Base-by-base conservation (phyloP, 2,113 vertebrate species). In the Pseudonaja textilis region DNA sequence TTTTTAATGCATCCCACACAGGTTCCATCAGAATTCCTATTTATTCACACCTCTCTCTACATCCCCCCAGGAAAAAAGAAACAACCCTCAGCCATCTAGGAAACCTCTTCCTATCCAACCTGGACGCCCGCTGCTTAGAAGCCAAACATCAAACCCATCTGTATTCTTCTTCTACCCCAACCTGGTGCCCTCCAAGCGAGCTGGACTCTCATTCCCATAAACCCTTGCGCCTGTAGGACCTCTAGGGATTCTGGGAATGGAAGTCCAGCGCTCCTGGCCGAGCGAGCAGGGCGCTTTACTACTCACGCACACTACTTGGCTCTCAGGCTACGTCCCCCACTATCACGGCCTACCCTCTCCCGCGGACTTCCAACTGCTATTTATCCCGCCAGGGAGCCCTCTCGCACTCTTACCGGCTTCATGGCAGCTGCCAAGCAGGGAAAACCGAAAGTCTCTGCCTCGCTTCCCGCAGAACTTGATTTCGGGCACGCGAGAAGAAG, bases 391-490 rank as follows among this genome's bases (percentile, higher is more conserved):
- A 7, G 8, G 29, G 11, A 3, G 4, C 26, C 4, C 74, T 6
- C 34, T 6, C 25, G 8, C 0, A 3, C n/a, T 0, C 94, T 85
- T 92, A 96, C 95, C 95, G 92, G 55, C 93, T 96, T 96, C 95
- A 96, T 96, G 88, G 91, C 25, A 55, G 54, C 93, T 3, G 39
- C n/a, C 2, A 22, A 16, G 0, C 25, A 11, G 3, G 12, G 14
- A 16, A 14, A 20, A 11, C 29, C n/a, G n/a, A 14, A 16, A 1
- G 0, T 20, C 20, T 1, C 18, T 11, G 1, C 18, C 4, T 11
- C 22, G 3, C 2, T 0, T 16, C 20, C 4, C 4, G 42, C 55
- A 1, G 47, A 61, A 4, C 61, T 69, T 34, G 12, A 23, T 39
- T 39, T 23, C 87, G 20, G 18, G 29, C 87, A n/a, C 64, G 22